Percentiles rank a stretch among this genome's conserved stretches.
Evolutionary conservation across 1,140 invertebrate genomes (phyloP).

Genomic region (Lethocerus indicus): DNA sequence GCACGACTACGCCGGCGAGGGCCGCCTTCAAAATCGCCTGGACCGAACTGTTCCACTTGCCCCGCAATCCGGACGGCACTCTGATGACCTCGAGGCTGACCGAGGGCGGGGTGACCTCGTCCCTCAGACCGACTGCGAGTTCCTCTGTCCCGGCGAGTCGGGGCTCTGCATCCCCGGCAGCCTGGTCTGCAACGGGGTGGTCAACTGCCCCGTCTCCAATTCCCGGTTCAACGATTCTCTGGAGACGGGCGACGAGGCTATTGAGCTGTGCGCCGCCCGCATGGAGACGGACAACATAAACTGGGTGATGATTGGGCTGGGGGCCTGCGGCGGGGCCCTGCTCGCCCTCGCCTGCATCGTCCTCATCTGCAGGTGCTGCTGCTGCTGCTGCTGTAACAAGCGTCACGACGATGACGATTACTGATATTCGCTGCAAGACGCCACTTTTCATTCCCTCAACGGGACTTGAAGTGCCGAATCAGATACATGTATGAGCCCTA

Average conservation of each 20-base stretch:
- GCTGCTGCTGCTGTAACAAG: conserved; percentile 21
- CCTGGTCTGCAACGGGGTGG: conserved; percentile 68
- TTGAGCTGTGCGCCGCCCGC: conserved; percentile 34
- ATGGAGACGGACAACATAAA: conserved; percentile 28
- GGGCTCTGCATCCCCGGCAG: conserved; percentile 62
- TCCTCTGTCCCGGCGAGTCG: conserved; percentile 65
- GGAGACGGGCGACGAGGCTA: conserved; percentile 22
- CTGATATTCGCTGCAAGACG: conserved; percentile 14
- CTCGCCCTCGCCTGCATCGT: conserved; percentile 27
- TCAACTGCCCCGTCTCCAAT: conserved; percentile 49
- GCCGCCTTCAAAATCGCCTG: conserved; percentile 74
- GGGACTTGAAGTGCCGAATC: background rate
- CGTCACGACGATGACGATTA: conserved; percentile 17
- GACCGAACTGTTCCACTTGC: conserved; percentile 75
- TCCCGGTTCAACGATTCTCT: conserved; percentile 15
- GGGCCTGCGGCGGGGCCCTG: conserved; percentile 25
- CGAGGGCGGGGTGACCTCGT: conserved; percentile 22
- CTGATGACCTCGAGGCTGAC: conserved; percentile 50
- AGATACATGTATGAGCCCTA: background rate
- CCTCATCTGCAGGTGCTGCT: conserved; percentile 27
- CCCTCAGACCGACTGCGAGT: conserved; percentile 23
- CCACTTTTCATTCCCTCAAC: conserved; percentile 4
- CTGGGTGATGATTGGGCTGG: conserved; percentile 32
- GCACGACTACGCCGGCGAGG: conserved; percentile 54
- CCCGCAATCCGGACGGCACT: conserved; percentile 62